Evolutionary conservation across 1,140 invertebrate genomes (phyloP).

Genomic region (Batillaria attramentaria): DNA sequence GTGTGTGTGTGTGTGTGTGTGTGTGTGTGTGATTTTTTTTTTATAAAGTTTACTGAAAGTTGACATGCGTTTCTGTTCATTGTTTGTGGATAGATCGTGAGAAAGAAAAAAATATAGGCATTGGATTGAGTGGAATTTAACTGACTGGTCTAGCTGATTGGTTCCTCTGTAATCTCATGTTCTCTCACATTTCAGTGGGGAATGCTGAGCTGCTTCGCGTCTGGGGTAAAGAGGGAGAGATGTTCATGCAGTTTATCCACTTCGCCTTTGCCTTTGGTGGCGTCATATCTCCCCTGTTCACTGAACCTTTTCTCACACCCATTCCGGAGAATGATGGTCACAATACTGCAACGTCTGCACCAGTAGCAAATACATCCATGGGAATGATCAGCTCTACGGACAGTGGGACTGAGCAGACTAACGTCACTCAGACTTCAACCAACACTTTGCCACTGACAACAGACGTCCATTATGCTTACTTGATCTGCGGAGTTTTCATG

Average conservation of each 20-base stretch:
- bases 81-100: not conserved
- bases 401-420: too few relatives aligned
- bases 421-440: not conserved
- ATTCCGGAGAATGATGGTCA: constrained; percentile 10
- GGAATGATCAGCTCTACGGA: too few relatives aligned
- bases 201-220: constrained; percentile 72
- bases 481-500: constrained; percentile 29
- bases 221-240: constrained; percentile 70
- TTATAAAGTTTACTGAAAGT: not conserved
- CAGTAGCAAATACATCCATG: too few relatives aligned
- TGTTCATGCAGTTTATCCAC: constrained; percentile 48
- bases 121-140: constrained; percentile 13
- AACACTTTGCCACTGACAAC: constrained; percentile 1
- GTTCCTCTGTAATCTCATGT: too few relatives aligned
- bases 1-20: constrained; percentile 15
- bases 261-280: constrained; percentile 55
- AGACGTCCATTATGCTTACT: constrained; percentile 32
- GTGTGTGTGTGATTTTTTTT: not conserved
- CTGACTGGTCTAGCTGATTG: not conserved
- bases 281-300: constrained; percentile 49
- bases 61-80: not conserved
- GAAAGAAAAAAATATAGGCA: not conserved
- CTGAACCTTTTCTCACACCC: constrained; percentile 50
- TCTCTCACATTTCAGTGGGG: constrained; percentile 69
- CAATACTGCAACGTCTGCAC: not conserved